These are phyloP conservation scores for Meda fulgida DNA, from an alignment of 2,797 vertebrate genomes.

Conservation along the genomic window DNA sequence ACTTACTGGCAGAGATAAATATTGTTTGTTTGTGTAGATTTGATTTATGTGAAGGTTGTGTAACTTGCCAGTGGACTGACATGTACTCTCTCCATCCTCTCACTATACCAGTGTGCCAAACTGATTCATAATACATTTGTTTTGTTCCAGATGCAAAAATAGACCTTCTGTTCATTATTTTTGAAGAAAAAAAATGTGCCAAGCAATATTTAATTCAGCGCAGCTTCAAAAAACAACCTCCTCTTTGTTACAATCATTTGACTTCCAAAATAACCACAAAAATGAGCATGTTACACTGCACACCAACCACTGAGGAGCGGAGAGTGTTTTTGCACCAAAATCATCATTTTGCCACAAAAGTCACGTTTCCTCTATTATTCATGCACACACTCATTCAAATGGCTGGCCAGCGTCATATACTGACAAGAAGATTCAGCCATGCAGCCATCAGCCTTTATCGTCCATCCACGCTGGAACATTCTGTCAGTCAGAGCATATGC, in stretches of 20 bases:
- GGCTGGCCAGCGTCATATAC: background rate
- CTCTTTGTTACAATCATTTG: conserved; percentile 1
- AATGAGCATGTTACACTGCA: background rate
- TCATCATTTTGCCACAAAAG: conserved; percentile 29
- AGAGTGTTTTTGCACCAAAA: conserved; percentile 17
- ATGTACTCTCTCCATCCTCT: conserved; percentile 12
- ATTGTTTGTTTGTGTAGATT: conserved; percentile 22
- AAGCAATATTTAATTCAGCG: conserved; percentile 34
- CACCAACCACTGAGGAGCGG: background rate
- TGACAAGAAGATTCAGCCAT: conserved; percentile 39
- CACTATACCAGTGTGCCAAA: conserved; percentile 34
- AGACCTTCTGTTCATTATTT: conserved; percentile 29
- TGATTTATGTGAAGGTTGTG: conserved; percentile 18
- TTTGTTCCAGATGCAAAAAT: conserved; percentile 51
- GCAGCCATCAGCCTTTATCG: conserved; percentile 22
- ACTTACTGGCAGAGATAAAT: conserved; percentile 1
- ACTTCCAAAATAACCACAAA: conserved; percentile 28
- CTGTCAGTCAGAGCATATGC: conserved; percentile 30
- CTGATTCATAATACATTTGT: conserved; percentile 52
- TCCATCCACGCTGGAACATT: conserved; percentile 39
- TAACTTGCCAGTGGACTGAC: conserved; percentile 15
- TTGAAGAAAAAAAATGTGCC: conserved; percentile 29
- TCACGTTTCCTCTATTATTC: conserved; percentile 42
- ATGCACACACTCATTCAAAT: conserved; percentile 19
- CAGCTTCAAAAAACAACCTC: conserved; percentile 16